Conservation (phyloP, 2,797 vertebrate species). For the Steatocranus sp. region DNA sequence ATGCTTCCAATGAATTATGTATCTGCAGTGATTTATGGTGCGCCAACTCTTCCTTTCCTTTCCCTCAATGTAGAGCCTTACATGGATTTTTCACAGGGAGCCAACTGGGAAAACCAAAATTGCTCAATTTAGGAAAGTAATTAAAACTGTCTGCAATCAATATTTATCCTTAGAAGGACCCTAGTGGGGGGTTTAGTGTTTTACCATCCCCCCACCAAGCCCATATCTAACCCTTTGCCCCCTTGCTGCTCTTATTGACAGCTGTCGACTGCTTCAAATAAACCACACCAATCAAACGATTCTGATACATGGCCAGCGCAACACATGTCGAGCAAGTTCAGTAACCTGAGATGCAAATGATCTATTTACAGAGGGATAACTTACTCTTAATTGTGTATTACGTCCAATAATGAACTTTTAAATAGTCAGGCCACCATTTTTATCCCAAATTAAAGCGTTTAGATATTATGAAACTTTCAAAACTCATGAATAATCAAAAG, state of each 20-base stretch:
- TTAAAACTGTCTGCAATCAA: conserved; percentile 82
- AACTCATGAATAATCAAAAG: conserved; percentile 58
- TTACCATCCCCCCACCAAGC: conserved; percentile 36
- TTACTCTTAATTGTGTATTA: conserved; percentile 10
- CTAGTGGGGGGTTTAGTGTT: conserved; percentile 62
- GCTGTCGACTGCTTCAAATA: conserved; percentile 60
- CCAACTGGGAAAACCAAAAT: conserved; percentile 80
- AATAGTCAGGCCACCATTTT: background rate
- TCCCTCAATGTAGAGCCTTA: conserved; percentile 55
- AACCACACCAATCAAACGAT: conserved; percentile 43
- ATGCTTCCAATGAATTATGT: conserved; percentile 81
- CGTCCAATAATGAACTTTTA: conserved; percentile 11
- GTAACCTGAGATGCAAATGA: background rate
- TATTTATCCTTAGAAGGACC: conserved; percentile 74
- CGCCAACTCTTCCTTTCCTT: conserved; percentile 66
- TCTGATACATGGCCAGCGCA: background rate
- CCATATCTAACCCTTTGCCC: conserved; percentile 38
- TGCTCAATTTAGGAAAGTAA: conserved; percentile 83
- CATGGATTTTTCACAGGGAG: conserved; percentile 71
- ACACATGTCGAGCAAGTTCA: conserved; percentile 12
- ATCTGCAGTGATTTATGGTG: conserved; percentile 80
- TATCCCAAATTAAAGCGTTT: conserved; percentile 18
- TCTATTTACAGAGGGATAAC: background rate
- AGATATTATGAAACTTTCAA: conserved; percentile 27
- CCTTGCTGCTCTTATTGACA: conserved; percentile 60